Evolutionary conservation across 1,140 invertebrate genomes (phyloP).

Genomic region (Drosophila pseudoananassae): DNA sequence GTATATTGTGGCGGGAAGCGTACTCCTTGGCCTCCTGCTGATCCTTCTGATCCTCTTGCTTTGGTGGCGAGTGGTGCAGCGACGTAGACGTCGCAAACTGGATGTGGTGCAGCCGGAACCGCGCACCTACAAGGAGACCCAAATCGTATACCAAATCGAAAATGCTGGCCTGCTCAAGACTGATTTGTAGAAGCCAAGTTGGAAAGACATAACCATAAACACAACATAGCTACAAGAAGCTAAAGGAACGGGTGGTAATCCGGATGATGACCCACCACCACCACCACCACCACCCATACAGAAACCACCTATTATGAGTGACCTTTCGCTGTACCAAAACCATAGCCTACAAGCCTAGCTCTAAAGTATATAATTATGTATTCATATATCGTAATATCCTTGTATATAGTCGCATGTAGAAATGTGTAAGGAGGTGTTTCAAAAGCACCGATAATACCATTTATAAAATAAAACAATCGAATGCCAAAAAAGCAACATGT

Average conservation of each 20-base stretch:
- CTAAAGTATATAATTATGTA: constrained; percentile 18
- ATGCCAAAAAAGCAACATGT: constrained; percentile 1
- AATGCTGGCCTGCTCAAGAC: constrained; percentile 91
- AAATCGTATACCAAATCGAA: constrained; percentile 93
- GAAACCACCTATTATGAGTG: constrained; percentile 41
- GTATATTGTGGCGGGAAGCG: constrained; percentile 71
- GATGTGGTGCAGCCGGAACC: constrained; percentile 91
- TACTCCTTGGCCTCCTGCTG: constrained; percentile 82
- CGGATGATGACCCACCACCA: background rate
- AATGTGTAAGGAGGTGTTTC: background rate
- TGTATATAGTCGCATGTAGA: constrained; percentile 21
- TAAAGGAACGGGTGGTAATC: constrained; percentile 33
- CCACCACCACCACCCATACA: constrained; percentile 31
- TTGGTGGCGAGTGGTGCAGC: constrained; percentile 73
- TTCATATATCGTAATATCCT: constrained; percentile 22
- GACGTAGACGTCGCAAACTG: constrained; percentile 84
- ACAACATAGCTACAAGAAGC: constrained; percentile 61
- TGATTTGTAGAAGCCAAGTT: constrained; percentile 86
- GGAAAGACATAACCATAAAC: constrained; percentile 33
- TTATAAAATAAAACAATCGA: constrained; percentile 7
- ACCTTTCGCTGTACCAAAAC: constrained; percentile 49
- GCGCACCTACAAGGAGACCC: constrained; percentile 92
- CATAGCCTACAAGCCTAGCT: constrained; percentile 33
- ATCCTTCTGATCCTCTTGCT: constrained; percentile 71
- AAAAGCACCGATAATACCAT: background rate